Conservation (phyloP, 2,888 invertebrate species). For the Agapetus fuscipes region DNA sequence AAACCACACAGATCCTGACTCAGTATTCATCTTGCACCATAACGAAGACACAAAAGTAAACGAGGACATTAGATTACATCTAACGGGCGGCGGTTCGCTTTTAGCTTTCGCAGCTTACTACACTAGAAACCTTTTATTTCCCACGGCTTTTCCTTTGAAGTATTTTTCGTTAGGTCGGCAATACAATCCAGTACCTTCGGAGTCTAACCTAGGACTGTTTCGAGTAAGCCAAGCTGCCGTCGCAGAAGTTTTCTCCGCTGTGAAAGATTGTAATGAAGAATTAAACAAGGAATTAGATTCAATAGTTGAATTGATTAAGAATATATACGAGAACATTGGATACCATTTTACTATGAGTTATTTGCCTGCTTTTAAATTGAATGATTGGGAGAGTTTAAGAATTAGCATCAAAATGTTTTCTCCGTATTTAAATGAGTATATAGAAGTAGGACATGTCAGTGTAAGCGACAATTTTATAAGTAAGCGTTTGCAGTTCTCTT, state of each 20-base stretch:
- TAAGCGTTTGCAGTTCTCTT: conserved; percentile 65
- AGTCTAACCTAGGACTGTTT: conserved; percentile 46
- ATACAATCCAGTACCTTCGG: conserved; percentile 44
- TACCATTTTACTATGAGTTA: conserved; percentile 58
- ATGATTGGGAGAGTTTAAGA: conserved; percentile 56
- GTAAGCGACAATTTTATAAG: conserved; percentile 64
- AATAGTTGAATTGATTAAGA: conserved; percentile 48
- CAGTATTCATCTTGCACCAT: conserved; percentile 51
- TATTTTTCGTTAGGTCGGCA: conserved; percentile 62
- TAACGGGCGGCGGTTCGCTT: conserved; percentile 67
- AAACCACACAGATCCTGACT: conserved; percentile 43
- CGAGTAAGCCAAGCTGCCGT: conserved; percentile 60
- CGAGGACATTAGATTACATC: conserved; percentile 53
- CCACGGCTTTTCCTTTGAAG: conserved; percentile 55
- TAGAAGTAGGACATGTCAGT: conserved; percentile 67
- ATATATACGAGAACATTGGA: conserved; percentile 54
- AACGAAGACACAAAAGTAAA: conserved; percentile 44
- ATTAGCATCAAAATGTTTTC: conserved; percentile 69
- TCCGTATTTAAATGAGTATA: conserved; percentile 46
- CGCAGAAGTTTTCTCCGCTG: conserved; percentile 54
- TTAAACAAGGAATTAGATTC: conserved; percentile 45
- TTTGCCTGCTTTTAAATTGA: conserved; percentile 50
- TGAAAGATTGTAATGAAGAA: conserved; percentile 37
- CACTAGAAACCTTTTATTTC: conserved; percentile 54
- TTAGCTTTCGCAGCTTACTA: conserved; percentile 65